Conservation (phyloP, 2,888 invertebrate genomes). For the Hirtodrosophila confusa region DNA sequence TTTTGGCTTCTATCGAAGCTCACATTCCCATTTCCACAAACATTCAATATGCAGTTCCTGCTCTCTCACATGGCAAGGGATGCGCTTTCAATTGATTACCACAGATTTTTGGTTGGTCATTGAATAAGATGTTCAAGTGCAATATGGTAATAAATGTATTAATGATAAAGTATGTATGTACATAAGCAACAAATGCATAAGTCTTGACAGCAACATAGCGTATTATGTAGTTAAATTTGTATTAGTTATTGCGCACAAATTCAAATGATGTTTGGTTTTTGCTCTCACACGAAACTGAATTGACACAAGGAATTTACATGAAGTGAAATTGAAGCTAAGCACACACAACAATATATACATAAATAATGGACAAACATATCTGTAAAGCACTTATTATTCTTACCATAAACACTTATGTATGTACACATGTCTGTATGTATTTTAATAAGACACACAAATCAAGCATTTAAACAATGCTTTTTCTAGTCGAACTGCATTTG, state of each 20-base stretch:
- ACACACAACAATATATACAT: too few relatives aligned
- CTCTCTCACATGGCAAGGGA: not conserved
- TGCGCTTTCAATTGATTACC: too few relatives aligned
- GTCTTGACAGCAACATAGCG: conserved; percentile 25
- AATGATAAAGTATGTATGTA: conserved; percentile 12
- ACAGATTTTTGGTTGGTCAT: too few relatives aligned
- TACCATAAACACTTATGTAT: conserved; percentile 32
- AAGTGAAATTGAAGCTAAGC: too few relatives aligned
- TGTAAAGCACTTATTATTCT: conserved; percentile 29
- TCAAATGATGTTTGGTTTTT: not conserved
- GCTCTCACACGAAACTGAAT: too few relatives aligned
- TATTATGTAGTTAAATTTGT: conserved; percentile 26
- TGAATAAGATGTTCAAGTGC: too few relatives aligned
- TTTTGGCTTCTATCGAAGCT: not conserved
- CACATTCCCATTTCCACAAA: conserved; percentile 10
- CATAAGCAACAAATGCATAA: conserved; percentile 1
- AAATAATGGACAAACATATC: conserved; percentile 50
- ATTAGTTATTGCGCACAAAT: conserved; percentile 33
- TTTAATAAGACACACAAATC: too few relatives aligned
- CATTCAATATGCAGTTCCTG: conserved; percentile 1
- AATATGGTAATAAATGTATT: conserved; percentile 26
- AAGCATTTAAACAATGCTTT: not conserved
- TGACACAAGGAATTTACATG: not conserved
- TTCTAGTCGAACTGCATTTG: too few relatives aligned
- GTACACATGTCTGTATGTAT: conserved; percentile 1